These are phyloP conservation scores for Pammene aurita DNA, from an alignment of 2,888 invertebrate species.

Conservation along the genomic window DNA sequence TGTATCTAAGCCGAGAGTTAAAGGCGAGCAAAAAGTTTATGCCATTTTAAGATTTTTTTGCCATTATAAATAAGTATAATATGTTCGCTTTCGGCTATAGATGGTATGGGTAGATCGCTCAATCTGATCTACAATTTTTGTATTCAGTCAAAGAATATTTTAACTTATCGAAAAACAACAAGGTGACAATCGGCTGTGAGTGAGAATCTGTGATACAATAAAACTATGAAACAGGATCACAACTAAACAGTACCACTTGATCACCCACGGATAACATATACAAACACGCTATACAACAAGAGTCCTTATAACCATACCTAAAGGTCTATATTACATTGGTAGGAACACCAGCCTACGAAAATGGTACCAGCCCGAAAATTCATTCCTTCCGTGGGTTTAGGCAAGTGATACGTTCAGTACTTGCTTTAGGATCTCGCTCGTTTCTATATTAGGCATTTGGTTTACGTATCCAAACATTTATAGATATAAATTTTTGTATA, in stretches of 20 bases:
- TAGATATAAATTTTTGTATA: not conserved
- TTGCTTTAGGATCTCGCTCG: conserved; percentile 2
- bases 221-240: conserved; percentile 29
- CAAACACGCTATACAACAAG: conserved; percentile 3
- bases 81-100: no score
- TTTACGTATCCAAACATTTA: conserved; percentile 21
- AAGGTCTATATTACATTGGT: conserved; percentile 19
- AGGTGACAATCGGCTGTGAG: not conserved
- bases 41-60: no score
- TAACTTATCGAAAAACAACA: not conserved
- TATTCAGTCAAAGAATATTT: no score
- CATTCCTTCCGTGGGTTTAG: not conserved
- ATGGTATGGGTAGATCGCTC: no score
- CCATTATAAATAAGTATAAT: no score
- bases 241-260: conserved; percentile 25
- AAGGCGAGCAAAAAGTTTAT: no score
- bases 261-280: conserved; percentile 16
- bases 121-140: not conserved
- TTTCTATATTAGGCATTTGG: conserved; percentile 15
- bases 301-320: conserved; percentile 11
- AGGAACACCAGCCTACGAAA: conserved; percentile 31
- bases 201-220: not conserved
- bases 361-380: conserved; percentile 31
- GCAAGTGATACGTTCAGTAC: conserved; percentile 8
- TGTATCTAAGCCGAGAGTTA: no score